Conservation (phyloP, 1,140 invertebrate genomes). For the Rhyacophila brunnea region DNA sequence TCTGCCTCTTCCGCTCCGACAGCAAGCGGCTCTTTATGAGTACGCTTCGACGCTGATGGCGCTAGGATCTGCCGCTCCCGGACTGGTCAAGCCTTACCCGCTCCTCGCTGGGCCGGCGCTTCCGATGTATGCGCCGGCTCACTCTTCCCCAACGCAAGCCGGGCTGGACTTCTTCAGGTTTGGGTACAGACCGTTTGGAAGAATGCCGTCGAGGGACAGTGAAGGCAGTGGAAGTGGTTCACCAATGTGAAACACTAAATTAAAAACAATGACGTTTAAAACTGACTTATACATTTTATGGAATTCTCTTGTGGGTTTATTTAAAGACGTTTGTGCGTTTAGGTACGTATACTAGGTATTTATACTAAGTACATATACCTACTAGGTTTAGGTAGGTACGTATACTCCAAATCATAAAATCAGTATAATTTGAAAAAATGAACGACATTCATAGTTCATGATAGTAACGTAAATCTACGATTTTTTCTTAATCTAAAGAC, state of each 20-base stretch:
- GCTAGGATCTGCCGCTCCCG: conserved; percentile 5
- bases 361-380: too few relatives aligned
- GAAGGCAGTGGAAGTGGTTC: not conserved
- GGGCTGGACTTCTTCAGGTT: conserved; percentile 8
- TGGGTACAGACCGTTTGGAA: not conserved
- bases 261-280: too few relatives aligned
- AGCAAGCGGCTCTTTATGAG: conserved; percentile 23
- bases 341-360: too few relatives aligned
- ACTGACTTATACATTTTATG: too few relatives aligned
- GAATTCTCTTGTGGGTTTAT: too few relatives aligned
- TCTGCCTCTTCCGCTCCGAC: conserved; percentile 5
- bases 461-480: too few relatives aligned
- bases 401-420: too few relatives aligned
- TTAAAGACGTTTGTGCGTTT: too few relatives aligned
- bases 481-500: too few relatives aligned
- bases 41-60: conserved; percentile 19
- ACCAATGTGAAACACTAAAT: not conserved
- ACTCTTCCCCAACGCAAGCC: not conserved
- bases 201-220: not conserved
- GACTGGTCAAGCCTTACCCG: conserved; percentile 22
- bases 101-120: conserved; percentile 14
- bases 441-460: too few relatives aligned
- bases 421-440: too few relatives aligned
- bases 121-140: conserved; percentile 11
- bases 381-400: too few relatives aligned